Evolutionary conservation across 2,888 invertebrate species (phyloP), one percentile per base, ranked within the genome.

Genomic region (Ennomos fuscantarius): DNA sequence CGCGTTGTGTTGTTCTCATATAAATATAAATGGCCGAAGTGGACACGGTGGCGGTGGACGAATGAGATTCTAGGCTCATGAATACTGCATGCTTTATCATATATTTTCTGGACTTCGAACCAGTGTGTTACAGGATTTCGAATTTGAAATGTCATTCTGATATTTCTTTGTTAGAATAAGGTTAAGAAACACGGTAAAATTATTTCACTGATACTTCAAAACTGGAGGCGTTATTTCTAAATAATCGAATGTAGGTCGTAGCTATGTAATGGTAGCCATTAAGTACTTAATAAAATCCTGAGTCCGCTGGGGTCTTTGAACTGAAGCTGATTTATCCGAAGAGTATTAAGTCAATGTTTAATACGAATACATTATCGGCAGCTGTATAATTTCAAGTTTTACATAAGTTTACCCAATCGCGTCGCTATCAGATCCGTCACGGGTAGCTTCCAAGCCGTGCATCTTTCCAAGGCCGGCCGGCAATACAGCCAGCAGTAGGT

Each of bases 1-100:
- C 65, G 68, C 62, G 66, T 54, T 65, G 65, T 65, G 68, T 62
- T 68, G 51, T 57, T 54, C 53, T 54, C 58, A 50, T 36, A 59
- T 49, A 50, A 36, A 45, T 56, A 53, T 58, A 53, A 58, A 58
- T 58, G 49, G 48, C 47, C 9, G 39, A n/a, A 41, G 40, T 46
- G 47, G 42, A 42, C 47, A 24, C 42, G 47, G 42, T 47, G 42
- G 13, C 34, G n/a, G 36, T 15, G 40, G 42, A 49, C 44, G 44
- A 49, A 44, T 35, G 39, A 53, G 48, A 48, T 39, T 58, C 44
- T 24, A 34, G 35, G 36, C 39, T 50, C 55, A 42, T 46, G 50
- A 56, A 56, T 56, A 51, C 42, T 45, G 50, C 45, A 56, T 50
- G 39, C 37, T 32, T 32, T 40, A 40, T 52, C 52, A 31, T 45